Evolutionary conservation across 2,888 invertebrate species (phyloP).

Genomic region (Romanomermis culicivorax): DNA sequence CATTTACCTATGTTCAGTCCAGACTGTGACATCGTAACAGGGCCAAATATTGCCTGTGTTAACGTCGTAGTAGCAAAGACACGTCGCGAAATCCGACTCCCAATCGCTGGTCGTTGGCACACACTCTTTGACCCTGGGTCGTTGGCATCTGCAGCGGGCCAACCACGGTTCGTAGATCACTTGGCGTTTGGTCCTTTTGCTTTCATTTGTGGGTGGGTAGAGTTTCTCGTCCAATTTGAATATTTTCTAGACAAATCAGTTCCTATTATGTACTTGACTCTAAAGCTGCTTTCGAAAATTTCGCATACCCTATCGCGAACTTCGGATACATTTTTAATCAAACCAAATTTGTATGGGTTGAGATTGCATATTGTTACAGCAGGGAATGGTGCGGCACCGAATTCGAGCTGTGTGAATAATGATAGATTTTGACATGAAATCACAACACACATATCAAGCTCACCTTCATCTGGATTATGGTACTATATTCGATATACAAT

Average conservation of each 20-base stretch:
- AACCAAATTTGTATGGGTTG: slow-evolving; percentile 6
- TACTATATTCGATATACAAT: not conserved
- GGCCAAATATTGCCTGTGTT: not conserved
- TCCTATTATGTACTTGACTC: not conserved
- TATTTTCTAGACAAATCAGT: slow-evolving; percentile 3
- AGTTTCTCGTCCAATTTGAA: slow-evolving; percentile 6
- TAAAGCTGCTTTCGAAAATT: not conserved
- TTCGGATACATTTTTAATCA: not conserved
- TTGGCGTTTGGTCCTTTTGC: not conserved
- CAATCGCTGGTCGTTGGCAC: not conserved
- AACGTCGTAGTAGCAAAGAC: slow-evolving; percentile 3
- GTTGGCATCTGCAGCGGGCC: slow-evolving; percentile 1
- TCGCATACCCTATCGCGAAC: not conserved
- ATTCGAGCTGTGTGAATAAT: slow-evolving; percentile 4
- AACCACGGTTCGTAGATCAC: slow-evolving; percentile 8
- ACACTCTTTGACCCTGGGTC: not conserved
- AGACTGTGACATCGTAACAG: slow-evolving; percentile 5
- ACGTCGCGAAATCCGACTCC: not conserved
- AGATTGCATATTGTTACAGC: slow-evolving; percentile 9
- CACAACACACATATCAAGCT: no score
- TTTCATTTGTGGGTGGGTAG: not conserved
- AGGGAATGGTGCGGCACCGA: slow-evolving; percentile 6
- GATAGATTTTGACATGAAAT: no score
- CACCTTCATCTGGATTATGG: not conserved
- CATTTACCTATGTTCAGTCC: slow-evolving; percentile 4